A percentile compares a stretch with the other conserved stretches of the same genome.
Evolutionary conservation across 2,888 invertebrate genomes (phyloP).

Genomic region (Piscicola geometra): DNA sequence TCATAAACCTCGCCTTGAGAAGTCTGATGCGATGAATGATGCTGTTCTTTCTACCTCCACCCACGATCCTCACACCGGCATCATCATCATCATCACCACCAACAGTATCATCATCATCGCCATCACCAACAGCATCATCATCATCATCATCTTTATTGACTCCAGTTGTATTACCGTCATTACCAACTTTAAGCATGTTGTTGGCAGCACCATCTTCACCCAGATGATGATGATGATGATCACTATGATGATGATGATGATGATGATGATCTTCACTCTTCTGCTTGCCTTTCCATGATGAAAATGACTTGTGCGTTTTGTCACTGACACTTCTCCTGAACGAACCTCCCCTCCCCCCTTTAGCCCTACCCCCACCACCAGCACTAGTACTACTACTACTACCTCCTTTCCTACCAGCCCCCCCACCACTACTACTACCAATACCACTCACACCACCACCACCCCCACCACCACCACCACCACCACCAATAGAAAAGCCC

Average conservation of each 20-base stretch:
- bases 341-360: neutral
- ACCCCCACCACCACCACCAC: neutral
- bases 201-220: too few relatives aligned
- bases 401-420: neutral
- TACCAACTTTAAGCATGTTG: too few relatives aligned
- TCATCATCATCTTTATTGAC: too few relatives aligned
- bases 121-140: neutral
- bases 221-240: constrained; percentile 36
- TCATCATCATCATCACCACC: too few relatives aligned
- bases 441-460: neutral
- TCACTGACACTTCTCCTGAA: too few relatives aligned
- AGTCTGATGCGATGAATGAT: neutral
- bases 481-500: neutral
- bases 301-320: too few relatives aligned
- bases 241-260: constrained; percentile 31
- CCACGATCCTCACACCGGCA: too few relatives aligned
- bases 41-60: neutral
- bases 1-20: neutral
- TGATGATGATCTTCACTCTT: constrained; percentile 27
- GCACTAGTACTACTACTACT: neutral
- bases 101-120: neutral
- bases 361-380: constrained; percentile 10
- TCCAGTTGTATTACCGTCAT: neutral
- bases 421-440: constrained; percentile 13
- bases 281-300: too few relatives aligned